These are phyloP conservation scores for Conistra vaccinii DNA, from an alignment of 2,888 invertebrate genomes.

Conservation along the genomic window DNA sequence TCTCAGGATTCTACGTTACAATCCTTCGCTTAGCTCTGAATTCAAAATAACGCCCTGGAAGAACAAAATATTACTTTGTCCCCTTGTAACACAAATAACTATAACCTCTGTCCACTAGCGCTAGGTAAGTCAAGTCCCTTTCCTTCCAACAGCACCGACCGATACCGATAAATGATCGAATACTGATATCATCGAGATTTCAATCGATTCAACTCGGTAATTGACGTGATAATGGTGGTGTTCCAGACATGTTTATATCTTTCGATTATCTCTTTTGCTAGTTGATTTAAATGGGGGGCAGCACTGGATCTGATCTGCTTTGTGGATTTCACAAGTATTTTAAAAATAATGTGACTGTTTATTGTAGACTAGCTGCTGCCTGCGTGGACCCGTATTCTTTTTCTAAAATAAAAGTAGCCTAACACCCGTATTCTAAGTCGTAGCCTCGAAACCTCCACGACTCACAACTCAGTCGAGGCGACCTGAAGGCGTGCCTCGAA, in stretches of 20 bases:
- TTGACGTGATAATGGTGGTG: conserved; percentile 72
- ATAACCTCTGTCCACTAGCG: not conserved
- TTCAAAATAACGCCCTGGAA: too few species aligned
- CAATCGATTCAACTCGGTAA: conserved; percentile 68
- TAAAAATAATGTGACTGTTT: not conserved
- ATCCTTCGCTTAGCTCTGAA: too few species aligned
- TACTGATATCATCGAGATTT: conserved; percentile 67
- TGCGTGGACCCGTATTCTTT: too few species aligned
- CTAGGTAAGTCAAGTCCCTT: conserved; percentile 8
- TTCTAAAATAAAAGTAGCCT: too few species aligned
- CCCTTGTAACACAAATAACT: too few species aligned
- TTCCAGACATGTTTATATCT: conserved; percentile 67
- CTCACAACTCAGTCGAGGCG: too few species aligned
- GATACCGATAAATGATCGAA: conserved; percentile 64
- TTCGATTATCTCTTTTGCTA: conserved; percentile 57
- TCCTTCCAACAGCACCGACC: not conserved
- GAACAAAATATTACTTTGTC: too few species aligned
- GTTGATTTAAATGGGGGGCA: conserved; percentile 36
- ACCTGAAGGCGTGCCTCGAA: too few species aligned
- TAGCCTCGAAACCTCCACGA: too few species aligned
- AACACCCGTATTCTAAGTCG: too few species aligned
- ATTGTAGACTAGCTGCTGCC: not conserved
- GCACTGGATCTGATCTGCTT: conserved; percentile 10
- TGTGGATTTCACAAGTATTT: not conserved
- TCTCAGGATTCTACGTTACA: too few species aligned